Base-by-base conservation (phyloP, 1,140 invertebrate genomes). In the Drosophila ironensis region DNA sequence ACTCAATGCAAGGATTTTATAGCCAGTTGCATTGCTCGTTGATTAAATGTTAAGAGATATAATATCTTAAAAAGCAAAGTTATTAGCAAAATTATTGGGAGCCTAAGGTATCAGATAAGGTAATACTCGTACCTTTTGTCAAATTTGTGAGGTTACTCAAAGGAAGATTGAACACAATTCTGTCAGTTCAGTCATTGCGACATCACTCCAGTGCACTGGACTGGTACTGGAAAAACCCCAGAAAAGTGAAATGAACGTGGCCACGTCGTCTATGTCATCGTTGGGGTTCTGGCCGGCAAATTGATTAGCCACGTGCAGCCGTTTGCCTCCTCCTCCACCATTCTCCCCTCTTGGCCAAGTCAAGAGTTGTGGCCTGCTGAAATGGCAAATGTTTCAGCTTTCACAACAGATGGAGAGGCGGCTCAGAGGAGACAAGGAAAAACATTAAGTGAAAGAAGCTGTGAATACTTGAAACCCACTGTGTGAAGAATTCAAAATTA, bases 221-320 rank as follows among this genome's bases (percentile, higher is more conserved):
- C n/a, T n/a, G n/a, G n/a, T n/a, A n/a, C n/a, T n/a, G n/a, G 11
- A 33, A 53, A 16, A 50, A 42, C 12, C n/a, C n/a, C 25, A 28
- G n/a, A 9, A 28, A 22, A 25, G 6, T 5, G 19, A 16, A 20
- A 27, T 16, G n/a, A 47, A 47, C 17, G 28, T 22, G 11, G 14
- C 38, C n/a, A 7, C 37, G 6, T 27, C 9, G 24, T 27, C 16
- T 7, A 16, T 7, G 8, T 19, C 7, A 11, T 20, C 4, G 20
- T 17, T 25, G 51, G 24, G 35, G 48, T 48, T 56, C 50, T 70
- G 17, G 41, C 48, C 37, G 16, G 48, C 35, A 81, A 80, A 72
- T 81, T 81, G 76, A 80, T 80, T 80, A 71, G 75, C 59, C 59
- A 71, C 75, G 76, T 80, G 75, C 60, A 50, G 50, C 59, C 61